phyloP scores from a whole-genome alignment of 2,888 invertebrate genomes.

The Alentia gelatinosa region DNA sequence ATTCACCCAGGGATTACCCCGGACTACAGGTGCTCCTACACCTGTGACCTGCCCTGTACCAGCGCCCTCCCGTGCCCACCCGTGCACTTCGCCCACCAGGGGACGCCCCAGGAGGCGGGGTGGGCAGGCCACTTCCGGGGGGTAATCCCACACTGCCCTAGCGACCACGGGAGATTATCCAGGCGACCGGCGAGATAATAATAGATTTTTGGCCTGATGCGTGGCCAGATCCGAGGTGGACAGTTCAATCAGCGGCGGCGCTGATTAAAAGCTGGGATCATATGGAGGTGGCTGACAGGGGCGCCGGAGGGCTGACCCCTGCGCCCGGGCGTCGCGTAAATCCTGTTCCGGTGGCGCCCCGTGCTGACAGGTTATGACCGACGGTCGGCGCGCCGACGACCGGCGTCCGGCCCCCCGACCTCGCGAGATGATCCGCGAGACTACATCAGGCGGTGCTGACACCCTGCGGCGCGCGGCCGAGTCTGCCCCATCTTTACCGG shows the following conservation, averaged over 20 bases:
- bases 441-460: constrained; percentile 36
- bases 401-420: background rate
- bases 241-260: constrained; percentile 30
- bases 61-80: background rate
- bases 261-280: constrained; percentile 48
- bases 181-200: constrained; percentile 23
- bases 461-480: background rate
- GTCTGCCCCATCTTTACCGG: constrained; percentile 26
- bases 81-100: background rate
- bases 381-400: background rate
- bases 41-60: background rate
- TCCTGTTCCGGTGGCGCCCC: background rate
- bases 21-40: background rate
- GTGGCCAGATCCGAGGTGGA: constrained; percentile 23
- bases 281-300: constrained; percentile 42
- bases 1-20: background rate
- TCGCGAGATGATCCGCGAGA: background rate
- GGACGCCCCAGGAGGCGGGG: background rate
- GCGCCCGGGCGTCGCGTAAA: constrained; percentile 12
- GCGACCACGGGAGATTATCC: background rate
- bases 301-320: constrained; percentile 23
- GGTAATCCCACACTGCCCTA: constrained; percentile 22
- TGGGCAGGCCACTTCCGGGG: constrained; percentile 20
- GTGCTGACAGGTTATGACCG: constrained; percentile 45
- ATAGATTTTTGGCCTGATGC: constrained; percentile 49